Percentiles rank a stretch among this genome's conserved stretches.
phyloP scores from a whole-genome alignment of 2,797 vertebrate genomes.

The Oreortyx pictus region DNA sequence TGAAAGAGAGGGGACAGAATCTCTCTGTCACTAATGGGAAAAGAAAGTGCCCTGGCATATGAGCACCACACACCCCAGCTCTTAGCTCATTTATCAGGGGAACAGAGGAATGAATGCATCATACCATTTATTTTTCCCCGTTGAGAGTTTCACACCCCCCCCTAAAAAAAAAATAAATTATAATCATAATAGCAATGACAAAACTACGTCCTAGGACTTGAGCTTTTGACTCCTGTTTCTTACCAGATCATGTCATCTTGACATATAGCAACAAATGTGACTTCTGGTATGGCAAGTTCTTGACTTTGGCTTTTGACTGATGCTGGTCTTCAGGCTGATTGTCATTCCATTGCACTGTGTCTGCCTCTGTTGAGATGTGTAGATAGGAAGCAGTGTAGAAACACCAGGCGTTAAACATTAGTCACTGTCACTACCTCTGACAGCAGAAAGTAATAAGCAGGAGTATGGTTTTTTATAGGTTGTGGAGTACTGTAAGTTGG shows the following conservation, averaged over 20 bases:
- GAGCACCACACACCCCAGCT: not conserved
- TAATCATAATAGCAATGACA: not conserved
- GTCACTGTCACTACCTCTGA: not conserved
- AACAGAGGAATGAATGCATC: not conserved
- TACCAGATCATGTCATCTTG: not conserved
- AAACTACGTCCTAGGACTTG: not conserved
- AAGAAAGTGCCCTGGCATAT: not conserved
- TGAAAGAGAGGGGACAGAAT: not conserved
- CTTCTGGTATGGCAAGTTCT: not conserved
- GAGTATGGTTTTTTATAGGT: not conserved
- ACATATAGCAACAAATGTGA: not conserved
- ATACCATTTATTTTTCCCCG: not conserved
- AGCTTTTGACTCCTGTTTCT: not conserved
- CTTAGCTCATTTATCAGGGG: not conserved
- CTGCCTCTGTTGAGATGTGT: not conserved
- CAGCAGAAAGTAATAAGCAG: not conserved
- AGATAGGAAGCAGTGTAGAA: not conserved
- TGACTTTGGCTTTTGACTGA: not conserved
- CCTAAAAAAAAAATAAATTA: not conserved
- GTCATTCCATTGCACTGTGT: not conserved
- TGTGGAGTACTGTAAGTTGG: not conserved
- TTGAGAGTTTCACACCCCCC: not conserved
- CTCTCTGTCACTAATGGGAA: fast-evolving
- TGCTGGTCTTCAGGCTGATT: not conserved
- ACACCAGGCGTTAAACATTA: not conserved